Percentiles rank a stretch among this genome's conserved stretches.
Evolutionary conservation across 2,888 invertebrate species (phyloP).

Genomic region (Tethea ocularis): DNA sequence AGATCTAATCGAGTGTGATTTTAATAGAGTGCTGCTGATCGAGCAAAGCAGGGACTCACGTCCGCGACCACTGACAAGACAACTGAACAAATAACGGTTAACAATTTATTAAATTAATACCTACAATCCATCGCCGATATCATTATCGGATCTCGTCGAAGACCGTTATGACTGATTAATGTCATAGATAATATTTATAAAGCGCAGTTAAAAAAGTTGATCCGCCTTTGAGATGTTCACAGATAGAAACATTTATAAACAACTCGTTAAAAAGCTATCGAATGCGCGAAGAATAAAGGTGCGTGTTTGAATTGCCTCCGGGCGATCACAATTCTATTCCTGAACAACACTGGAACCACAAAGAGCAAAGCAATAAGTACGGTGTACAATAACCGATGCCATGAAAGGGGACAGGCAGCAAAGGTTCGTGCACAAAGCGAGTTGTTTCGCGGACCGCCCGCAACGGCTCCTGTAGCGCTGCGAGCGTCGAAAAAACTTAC

Average conservation of each 20-base stretch:
- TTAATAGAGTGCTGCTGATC: constrained; percentile 69
- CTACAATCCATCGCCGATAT: constrained; percentile 46
- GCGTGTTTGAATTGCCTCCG: constrained; percentile 46
- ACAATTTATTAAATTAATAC: constrained; percentile 52
- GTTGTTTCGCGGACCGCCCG: constrained; percentile 66
- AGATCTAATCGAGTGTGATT: constrained; percentile 78
- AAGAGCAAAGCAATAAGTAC: constrained; percentile 59
- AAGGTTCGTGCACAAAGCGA: constrained; percentile 60
- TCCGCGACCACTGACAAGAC: constrained; percentile 38
- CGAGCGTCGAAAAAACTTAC: constrained; percentile 63
- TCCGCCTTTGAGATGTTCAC: constrained; percentile 30
- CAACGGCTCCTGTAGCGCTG: constrained; percentile 58
- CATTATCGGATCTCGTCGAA: constrained; percentile 46
- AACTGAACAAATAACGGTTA: constrained; percentile 54
- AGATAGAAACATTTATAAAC: constrained; percentile 43
- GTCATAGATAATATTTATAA: constrained; percentile 32
- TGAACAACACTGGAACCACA: constrained; percentile 48
- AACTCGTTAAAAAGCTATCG: constrained; percentile 47
- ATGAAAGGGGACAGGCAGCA: constrained; percentile 59
- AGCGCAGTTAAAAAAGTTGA: constrained; percentile 27
- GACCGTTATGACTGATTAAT: constrained; percentile 49
- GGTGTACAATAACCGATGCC: constrained; percentile 64
- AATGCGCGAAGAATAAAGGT: constrained; percentile 28
- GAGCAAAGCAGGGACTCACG: constrained; percentile 33
- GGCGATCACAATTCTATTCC: constrained; percentile 53